These are phyloP conservation scores for Pseudonaja textilis DNA, from an alignment of 2,113 vertebrate species.

Conservation along the genomic window DNA sequence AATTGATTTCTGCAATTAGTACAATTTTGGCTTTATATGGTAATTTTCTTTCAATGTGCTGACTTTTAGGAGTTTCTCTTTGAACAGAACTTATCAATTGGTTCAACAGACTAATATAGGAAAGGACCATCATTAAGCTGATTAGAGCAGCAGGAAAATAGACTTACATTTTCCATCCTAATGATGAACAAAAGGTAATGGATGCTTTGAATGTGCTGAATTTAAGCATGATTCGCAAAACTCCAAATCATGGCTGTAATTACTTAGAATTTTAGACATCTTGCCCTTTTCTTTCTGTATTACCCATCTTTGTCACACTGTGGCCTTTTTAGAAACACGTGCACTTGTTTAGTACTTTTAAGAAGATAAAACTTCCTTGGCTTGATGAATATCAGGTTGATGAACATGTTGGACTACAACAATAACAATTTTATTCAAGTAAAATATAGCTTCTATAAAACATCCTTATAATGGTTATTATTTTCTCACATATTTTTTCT, in stretches of 20 bases:
- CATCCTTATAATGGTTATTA: neutral
- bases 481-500: neutral
- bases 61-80: constrained; percentile 38
- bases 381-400: accelerated
- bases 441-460: neutral
- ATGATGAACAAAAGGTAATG: constrained; percentile 27
- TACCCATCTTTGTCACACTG: neutral
- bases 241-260: neutral
- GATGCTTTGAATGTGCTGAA: constrained; percentile 16
- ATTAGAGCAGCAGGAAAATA: constrained; percentile 31
- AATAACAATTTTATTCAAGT: neutral
- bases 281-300: constrained; percentile 1
- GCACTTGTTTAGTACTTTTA: neutral
- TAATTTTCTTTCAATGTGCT: constrained; percentile 42
- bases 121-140: constrained; percentile 29
- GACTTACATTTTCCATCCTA: constrained; percentile 22
- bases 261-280: neutral
- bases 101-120: neutral
- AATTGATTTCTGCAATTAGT: constrained; percentile 59
- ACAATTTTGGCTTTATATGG: constrained; percentile 39
- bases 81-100: constrained; percentile 14
- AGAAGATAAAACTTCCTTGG: accelerated
- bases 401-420: neutral
- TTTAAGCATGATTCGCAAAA: constrained; percentile 37
- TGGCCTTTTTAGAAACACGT: neutral